Percentiles rank a stretch among this genome's conserved stretches.
These are phyloP conservation scores for Morpho achilles DNA, from an alignment of 2,888 invertebrate species.

Conservation along the genomic window DNA sequence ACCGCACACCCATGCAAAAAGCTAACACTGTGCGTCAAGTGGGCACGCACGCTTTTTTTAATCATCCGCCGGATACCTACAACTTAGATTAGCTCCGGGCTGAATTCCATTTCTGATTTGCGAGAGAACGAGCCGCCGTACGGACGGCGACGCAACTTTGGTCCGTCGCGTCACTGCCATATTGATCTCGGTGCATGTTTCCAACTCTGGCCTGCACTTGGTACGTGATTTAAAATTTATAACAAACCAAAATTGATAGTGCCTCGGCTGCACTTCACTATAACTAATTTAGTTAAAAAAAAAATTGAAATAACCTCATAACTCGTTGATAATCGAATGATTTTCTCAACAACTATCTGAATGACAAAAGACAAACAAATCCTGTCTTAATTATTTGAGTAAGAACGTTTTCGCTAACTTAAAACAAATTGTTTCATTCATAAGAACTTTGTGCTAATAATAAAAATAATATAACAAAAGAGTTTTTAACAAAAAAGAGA, in stretches of 20 bases:
- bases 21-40: slow-evolving; percentile 70
- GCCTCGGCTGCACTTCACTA: slow-evolving; percentile 1
- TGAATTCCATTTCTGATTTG: slow-evolving; percentile 34
- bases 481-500: not conserved
- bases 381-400: too few species aligned
- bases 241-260: slow-evolving; percentile 40
- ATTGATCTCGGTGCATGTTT: slow-evolving; percentile 67
- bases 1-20: slow-evolving; percentile 63
- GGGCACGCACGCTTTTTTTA: slow-evolving; percentile 57
- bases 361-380: too few species aligned
- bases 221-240: slow-evolving; percentile 62
- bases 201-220: slow-evolving; percentile 44
- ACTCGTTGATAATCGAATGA: too few species aligned
- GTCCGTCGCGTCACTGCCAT: slow-evolving; percentile 40
- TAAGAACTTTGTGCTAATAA: too few species aligned
- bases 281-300: not conserved
- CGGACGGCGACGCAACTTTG: slow-evolving; percentile 33
- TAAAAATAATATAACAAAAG: not conserved
- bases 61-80: slow-evolving; percentile 33
- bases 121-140: slow-evolving; percentile 30
- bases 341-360: too few species aligned
- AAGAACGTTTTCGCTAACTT: too few species aligned
- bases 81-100: slow-evolving; percentile 29
- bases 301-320: too few species aligned
- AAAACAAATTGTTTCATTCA: too few species aligned